Evolutionary conservation across 1,140 invertebrate genomes (phyloP).

Genomic region (Triops cancriformis): DNA sequence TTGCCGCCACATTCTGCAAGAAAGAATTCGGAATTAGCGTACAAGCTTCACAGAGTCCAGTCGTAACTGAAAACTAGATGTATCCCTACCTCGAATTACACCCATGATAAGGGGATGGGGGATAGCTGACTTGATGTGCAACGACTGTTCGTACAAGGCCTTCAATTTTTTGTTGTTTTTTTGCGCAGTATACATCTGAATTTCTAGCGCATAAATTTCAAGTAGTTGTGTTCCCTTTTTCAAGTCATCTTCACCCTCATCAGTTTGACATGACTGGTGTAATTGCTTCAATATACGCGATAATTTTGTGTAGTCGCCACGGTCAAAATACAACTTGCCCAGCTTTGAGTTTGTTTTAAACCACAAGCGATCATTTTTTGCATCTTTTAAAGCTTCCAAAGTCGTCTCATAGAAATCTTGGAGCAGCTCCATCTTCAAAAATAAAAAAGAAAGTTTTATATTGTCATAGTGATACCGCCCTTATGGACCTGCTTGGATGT

Average conservation of each 20-base stretch:
- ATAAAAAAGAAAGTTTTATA: constrained; percentile 30
- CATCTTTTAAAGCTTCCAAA: constrained; percentile 93
- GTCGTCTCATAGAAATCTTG: constrained; percentile 99
- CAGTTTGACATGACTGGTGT: constrained; percentile 95
- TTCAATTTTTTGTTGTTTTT: constrained; percentile 99
- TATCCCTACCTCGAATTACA: constrained; percentile 79
- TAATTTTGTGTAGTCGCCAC: constrained; percentile 87
- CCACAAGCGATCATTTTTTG: constrained; percentile 98
- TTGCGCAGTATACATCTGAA: constrained; percentile 99
- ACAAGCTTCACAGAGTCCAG: constrained; percentile 19
- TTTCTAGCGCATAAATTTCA: constrained; percentile 98
- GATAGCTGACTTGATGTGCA: constrained; percentile 98
- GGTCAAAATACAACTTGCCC: constrained; percentile 96
- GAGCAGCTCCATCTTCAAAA: constrained; percentile 84
- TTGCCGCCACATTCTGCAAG: constrained; percentile 94
- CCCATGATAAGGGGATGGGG: constrained; percentile 99
- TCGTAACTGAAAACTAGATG: constrained; percentile 21
- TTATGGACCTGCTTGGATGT: constrained; percentile 89
- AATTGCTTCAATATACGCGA: constrained; percentile 95
- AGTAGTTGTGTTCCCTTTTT: constrained; percentile 94
- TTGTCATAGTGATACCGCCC: too few relatives aligned
- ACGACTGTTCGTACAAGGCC: constrained; percentile 93
- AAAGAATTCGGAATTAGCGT: constrained; percentile 23
- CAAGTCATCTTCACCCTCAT: constrained; percentile 97
- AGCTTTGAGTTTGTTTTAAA: constrained; percentile 99